These are phyloP conservation scores for Andrena dorsata DNA, from an alignment of 2,888 invertebrate genomes.

Conservation along the genomic window DNA sequence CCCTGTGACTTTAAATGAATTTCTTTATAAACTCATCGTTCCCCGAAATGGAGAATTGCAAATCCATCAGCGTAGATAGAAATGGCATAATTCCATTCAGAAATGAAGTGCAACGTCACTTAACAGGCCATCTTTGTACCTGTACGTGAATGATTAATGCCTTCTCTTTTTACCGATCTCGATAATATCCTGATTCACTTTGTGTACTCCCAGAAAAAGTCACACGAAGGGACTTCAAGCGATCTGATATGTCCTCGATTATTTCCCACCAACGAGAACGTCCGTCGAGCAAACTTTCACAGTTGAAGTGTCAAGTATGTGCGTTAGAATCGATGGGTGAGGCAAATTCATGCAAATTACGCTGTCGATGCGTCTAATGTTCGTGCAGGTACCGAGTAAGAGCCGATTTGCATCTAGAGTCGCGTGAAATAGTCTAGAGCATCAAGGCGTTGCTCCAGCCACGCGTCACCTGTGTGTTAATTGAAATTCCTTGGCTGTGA, in stretches of 20 bases:
- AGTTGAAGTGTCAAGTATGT: background rate
- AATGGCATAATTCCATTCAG: background rate
- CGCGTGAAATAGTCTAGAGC: constrained; percentile 13
- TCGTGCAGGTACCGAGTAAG: background rate
- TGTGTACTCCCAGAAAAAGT: too few relatives aligned
- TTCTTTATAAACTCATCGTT: too few relatives aligned
- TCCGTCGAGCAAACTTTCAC: background rate
- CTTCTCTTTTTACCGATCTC: too few relatives aligned
- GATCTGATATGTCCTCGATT: too few relatives aligned
- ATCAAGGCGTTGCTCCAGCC: background rate
- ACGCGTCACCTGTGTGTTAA: constrained; percentile 40
- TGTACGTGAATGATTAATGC: too few relatives aligned
- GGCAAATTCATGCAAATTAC: background rate
- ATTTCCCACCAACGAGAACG: background rate
- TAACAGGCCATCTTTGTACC: too few relatives aligned
- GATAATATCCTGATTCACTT: too few relatives aligned
- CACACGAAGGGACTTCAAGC: too few relatives aligned
- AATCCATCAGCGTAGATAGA: too few relatives aligned
- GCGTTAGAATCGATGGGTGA: background rate
- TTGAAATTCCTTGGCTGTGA: constrained; percentile 59
- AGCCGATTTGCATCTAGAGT: background rate
- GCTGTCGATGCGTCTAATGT: background rate
- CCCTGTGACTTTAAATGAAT: too few relatives aligned
- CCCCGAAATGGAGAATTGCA: too few relatives aligned
- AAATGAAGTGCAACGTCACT: background rate